Evolutionary conservation across 2,797 vertebrate genomes (phyloP), one percentile per base, ranked within the genome.

Genomic region (Phylloscopus collybita): DNA sequence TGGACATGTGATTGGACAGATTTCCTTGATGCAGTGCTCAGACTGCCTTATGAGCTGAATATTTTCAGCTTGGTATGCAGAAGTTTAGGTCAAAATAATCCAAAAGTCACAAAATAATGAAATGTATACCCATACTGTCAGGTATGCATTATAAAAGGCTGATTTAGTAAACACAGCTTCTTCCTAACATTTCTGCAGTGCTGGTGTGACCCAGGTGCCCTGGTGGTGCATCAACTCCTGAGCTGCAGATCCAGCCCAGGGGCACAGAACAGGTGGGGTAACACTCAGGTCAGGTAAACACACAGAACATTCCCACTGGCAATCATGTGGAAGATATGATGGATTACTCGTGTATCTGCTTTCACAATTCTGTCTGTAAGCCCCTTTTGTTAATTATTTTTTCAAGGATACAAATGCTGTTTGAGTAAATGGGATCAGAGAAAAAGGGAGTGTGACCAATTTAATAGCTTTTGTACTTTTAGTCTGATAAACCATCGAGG

Each of bases 391-490:
- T 50, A 3, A 69, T 79, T 32, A 20, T 50, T 40, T 88, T 60
- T 72, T 73, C 57, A 42, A 36, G 42, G 13, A 7, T 71, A 38
- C 10, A 82, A 66, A 59, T 72, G 11, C 50, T 82, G 44, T 70
- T 83, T 81, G 44, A 57, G 38, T 10, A 86, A 88, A 70, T 30
- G 30, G 27, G 13, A 65, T 69, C 23, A 67, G 51, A 76, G 29
- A 16, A 74, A 79, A 80, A 47, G 54, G 5, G 13, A 69, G 5
- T 29, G 6, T 50, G 56, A 51, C 27, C 20, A 32, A n/a, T 44
- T 86, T 26, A 51, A 72, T n/a, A 70, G 16, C 30, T 86, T 86
- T 92, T 80, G 34, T 66, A n/a, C 21, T 8, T 86, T 87, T 44
- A 67, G 49, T 38, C 29, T 65, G 42, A 47, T 56, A 64, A 85